Evolutionary conservation across 2,113 vertebrate genomes (phyloP).

Genomic region (Macquaria australasica): DNA sequence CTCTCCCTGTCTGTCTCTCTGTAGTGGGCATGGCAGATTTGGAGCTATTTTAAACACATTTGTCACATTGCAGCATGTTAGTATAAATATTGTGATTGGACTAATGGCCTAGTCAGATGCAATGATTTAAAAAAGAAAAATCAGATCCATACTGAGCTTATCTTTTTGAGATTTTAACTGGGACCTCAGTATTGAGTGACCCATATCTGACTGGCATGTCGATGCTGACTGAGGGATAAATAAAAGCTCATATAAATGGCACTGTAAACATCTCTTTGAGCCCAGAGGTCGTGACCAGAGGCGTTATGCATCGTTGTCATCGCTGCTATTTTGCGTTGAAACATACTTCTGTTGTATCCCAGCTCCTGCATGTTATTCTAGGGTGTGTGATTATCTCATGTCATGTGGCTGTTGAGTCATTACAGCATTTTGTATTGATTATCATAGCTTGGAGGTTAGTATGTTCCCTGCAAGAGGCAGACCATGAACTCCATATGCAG

Average conservation of each 20-base stretch:
- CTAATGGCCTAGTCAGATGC: constrained; percentile 33
- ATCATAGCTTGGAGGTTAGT: constrained; percentile 44
- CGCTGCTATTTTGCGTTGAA: constrained; percentile 21
- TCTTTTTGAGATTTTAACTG: constrained; percentile 38
- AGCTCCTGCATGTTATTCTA: constrained; percentile 10
- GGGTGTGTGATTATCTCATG: constrained; percentile 9
- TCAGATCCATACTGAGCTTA: constrained; percentile 27
- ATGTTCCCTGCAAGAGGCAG: constrained; percentile 38
- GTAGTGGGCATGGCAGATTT: background rate
- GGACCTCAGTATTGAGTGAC: constrained; percentile 50
- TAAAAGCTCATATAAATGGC: constrained; percentile 26
- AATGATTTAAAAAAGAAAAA: background rate
- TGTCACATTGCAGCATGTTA: constrained; percentile 18
- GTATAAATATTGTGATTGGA: constrained; percentile 15
- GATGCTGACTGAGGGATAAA: constrained; percentile 22
- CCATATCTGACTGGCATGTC: constrained; percentile 34
- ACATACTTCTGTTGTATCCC: background rate
- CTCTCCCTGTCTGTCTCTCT: constrained; percentile 24
- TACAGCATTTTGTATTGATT: constrained; percentile 53
- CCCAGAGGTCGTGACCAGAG: background rate
- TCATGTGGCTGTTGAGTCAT: constrained; percentile 13
- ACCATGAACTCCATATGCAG: constrained; percentile 30
- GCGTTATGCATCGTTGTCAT: background rate
- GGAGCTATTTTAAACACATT: constrained; percentile 44
- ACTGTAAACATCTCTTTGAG: constrained; percentile 24